Evolutionary conservation across 1,140 invertebrate genomes (phyloP), one percentile per base, ranked within the genome.

Genomic region (Mizuhopecten yessoensis): DNA sequence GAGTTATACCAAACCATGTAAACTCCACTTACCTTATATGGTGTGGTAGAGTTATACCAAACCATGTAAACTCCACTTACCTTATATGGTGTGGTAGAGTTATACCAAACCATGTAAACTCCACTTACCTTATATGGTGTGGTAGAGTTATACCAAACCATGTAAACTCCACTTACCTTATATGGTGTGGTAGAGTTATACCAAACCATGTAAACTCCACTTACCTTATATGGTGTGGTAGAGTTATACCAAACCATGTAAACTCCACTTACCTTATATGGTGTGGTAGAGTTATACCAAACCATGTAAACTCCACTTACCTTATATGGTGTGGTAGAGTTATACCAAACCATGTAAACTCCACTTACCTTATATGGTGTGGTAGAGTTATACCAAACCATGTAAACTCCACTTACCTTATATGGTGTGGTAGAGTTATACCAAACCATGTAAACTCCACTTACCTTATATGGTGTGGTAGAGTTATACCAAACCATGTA

Each of bases 61-160:
- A n/a, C n/a, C n/a, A n/a, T n/a, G n/a, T 57, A 57, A 20, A 11
- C 23, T 15, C 2, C 20, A 57, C 2, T 57, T 20, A 57, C 45
- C 45, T 57, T 57, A 2, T 57, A 57, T 57, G 45, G 23, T 57
- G 45, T 57, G 9, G 42, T 90, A 34, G 87, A 34, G 57, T 92
- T 86, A 23, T 9, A 11, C 23, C n/a, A n/a, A n/a, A n/a, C n/a
- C n/a, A n/a, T 57, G 45, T 57, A 57, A 20, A 11, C 15, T 57
- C 2, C 20, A 33, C 34, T 34, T 88, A 92, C 91, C 91, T 92
- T 90, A 87, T 87, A 88, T 29, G 91, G 49, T 34, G 45, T 86
- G 1, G 42, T 90, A 34, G 87, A 34, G 57, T 92, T 86, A 23
- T 9, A 11, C 23, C n/a, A n/a, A n/a, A n/a, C n/a, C n/a, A n/a